Conservation (phyloP, 2,113 vertebrate species). For the Pituophis catenifer region DNA sequence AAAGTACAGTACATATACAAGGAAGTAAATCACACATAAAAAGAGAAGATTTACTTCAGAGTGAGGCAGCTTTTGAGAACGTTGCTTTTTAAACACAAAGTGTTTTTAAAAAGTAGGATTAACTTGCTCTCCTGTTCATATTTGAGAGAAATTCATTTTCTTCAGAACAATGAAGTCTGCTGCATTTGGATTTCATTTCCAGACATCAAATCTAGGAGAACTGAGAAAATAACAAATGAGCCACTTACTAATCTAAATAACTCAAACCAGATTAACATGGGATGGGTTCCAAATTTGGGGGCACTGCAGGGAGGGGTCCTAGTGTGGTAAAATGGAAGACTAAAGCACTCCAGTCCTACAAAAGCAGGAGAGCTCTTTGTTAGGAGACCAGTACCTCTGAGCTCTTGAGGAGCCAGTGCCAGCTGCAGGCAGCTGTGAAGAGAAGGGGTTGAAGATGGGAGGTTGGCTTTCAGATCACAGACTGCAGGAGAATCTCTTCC, state of each 20-base stretch:
- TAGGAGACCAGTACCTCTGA: neutral
- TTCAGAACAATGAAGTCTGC: neutral
- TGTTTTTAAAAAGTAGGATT: no score
- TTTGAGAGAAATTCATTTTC: no score
- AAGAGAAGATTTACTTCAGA: no score
- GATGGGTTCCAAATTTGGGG: neutral
- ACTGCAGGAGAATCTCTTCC: constrained; percentile 14
- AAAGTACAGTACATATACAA: no score
- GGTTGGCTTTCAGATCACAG: neutral
- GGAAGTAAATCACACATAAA: no score
- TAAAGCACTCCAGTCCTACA: neutral
- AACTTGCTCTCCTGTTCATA: no score
- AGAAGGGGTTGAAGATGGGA: neutral
- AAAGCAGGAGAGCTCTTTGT: neutral
- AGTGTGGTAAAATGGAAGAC: neutral
- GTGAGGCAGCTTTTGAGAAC: no score
- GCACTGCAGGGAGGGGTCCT: neutral
- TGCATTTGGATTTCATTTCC: neutral
- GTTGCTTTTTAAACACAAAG: no score
- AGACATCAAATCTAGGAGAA: no score
- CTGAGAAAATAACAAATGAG: neutral
- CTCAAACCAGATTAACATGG: neutral
- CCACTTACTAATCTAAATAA: neutral
- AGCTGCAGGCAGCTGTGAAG: constrained; percentile 22
- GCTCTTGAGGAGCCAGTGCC: constrained; percentile 6